Conservation (phyloP, 1,140 invertebrate species). For the Galendromus occidentalis region DNA sequence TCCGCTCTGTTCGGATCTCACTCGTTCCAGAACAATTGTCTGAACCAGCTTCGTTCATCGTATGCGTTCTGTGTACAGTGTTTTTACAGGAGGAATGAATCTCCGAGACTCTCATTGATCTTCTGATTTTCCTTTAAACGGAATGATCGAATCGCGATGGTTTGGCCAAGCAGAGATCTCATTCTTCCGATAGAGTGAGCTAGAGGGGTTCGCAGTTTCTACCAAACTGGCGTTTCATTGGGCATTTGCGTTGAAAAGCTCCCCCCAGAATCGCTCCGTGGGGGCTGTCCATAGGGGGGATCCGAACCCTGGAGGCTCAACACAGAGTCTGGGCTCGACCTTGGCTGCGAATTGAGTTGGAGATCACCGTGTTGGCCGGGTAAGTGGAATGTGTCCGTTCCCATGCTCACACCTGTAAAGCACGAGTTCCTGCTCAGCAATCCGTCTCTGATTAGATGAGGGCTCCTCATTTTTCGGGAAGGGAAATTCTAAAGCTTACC, state of each 20-base stretch:
- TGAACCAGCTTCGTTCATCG: too few relatives aligned
- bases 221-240: conserved; percentile 6
- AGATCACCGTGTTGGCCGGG: neutral
- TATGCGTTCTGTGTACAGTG: too few relatives aligned
- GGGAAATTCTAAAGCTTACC: neutral
- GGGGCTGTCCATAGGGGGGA: neutral
- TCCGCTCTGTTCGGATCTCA: too few relatives aligned
- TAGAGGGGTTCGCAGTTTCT: too few relatives aligned
- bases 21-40: too few relatives aligned
- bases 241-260: neutral
- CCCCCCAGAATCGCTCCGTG: neutral
- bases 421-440: neutral
- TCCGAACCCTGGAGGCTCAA: conserved; percentile 6
- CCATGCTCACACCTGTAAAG: neutral
- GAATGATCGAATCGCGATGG: too few relatives aligned
- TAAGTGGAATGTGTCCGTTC: neutral
- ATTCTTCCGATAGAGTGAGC: too few relatives aligned
- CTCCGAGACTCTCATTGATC: too few relatives aligned
- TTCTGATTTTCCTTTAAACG: too few relatives aligned
- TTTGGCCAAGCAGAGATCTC: too few relatives aligned
- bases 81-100: too few relatives aligned
- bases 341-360: neutral
- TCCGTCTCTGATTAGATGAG: neutral
- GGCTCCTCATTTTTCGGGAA: neutral
- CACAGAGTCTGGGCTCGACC: neutral